Conservation (phyloP, 2,113 vertebrate species). For the Orycteropus afer region DNA sequence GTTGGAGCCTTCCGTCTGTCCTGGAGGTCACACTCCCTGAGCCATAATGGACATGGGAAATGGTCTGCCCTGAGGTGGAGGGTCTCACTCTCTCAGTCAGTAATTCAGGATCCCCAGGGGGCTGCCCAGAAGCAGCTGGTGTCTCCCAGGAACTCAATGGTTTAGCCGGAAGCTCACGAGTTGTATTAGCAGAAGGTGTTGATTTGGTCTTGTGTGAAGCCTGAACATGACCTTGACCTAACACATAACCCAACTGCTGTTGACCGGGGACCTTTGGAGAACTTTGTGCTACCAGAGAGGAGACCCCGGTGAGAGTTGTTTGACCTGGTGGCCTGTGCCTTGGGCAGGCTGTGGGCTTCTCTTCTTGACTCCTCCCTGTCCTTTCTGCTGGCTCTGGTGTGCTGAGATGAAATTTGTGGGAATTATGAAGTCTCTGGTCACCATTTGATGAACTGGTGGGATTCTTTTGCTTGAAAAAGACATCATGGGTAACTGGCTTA, state of each 20-base stretch:
- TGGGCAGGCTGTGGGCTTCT: not conserved
- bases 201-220: not conserved
- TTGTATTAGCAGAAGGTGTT: not conserved
- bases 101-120: not conserved
- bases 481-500: not conserved
- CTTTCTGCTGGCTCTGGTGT: not conserved
- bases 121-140: not conserved
- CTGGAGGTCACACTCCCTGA: not conserved
- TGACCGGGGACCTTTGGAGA: not conserved
- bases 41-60: not conserved
- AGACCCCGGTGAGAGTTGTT: not conserved
- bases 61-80: not conserved
- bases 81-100: not conserved
- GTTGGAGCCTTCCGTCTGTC: not conserved
- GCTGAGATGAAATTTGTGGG: not conserved
- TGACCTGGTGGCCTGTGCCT: not conserved
- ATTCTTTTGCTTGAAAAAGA: slow-evolving; percentile 50
- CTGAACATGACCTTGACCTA: not conserved
- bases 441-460: not conserved
- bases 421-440: slow-evolving; percentile 12
- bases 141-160: not conserved
- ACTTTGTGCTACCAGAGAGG: slow-evolving; percentile 18
- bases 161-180: slow-evolving; percentile 23
- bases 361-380: not conserved
- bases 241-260: not conserved